A percentile compares a stretch with the other conserved stretches of the same genome.
phyloP scores from a whole-genome alignment of 2,888 invertebrate species.

The Onthophagus sagittarius region DNA sequence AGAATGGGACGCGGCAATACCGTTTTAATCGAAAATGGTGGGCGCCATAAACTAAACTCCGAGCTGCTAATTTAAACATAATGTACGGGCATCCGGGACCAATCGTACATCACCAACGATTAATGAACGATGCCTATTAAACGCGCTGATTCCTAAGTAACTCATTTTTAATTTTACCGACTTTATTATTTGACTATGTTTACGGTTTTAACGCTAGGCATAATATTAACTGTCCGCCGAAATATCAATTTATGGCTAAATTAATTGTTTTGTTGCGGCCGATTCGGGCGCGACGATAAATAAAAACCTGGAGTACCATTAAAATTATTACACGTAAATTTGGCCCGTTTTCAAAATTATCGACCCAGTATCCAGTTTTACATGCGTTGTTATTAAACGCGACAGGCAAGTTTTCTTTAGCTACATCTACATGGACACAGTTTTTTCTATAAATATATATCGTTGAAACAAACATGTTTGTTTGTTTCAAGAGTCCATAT shows the following conservation, averaged over 20 bases:
- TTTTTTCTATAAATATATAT: background rate
- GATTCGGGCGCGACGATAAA: background rate
- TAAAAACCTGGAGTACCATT: background rate
- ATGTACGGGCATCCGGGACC: background rate
- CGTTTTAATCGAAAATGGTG: constrained; percentile 12
- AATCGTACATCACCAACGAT: background rate
- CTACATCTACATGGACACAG: background rate
- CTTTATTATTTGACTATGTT: too few relatives aligned
- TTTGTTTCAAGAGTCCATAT: too few relatives aligned
- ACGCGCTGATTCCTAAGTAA: background rate
- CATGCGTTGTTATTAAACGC: background rate
- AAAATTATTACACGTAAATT: background rate
- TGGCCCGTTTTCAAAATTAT: background rate
- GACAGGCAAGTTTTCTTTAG: background rate
- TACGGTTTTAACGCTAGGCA: too few relatives aligned
- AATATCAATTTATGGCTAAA: background rate
- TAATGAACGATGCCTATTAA: background rate
- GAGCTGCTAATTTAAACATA: constrained; percentile 6
- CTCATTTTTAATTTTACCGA: background rate
- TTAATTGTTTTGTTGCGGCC: background rate
- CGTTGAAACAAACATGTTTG: too few relatives aligned
- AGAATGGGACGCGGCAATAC: background rate
- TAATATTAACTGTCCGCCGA: background rate
- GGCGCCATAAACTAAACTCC: constrained; percentile 6
- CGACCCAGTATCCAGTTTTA: too few relatives aligned